phyloP scores from a whole-genome alignment of 2,113 vertebrate genomes.

The Actenoides lindsayi region DNA sequence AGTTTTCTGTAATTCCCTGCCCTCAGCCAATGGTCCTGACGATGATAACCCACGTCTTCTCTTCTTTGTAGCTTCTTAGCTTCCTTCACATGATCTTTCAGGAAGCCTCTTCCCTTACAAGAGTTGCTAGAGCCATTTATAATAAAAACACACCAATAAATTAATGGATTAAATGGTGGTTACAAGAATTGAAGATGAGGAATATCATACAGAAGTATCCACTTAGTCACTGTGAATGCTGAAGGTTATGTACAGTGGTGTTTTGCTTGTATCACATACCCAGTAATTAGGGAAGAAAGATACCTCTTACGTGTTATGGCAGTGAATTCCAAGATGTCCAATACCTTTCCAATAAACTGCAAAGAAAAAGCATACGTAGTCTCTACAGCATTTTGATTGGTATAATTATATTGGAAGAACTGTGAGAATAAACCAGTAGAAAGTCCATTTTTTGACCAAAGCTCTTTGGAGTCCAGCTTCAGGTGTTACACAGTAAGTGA shows the following conservation, averaged over 20 bases:
- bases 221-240: not conserved
- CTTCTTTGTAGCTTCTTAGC: not conserved
- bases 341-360: not conserved
- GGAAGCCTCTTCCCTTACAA: not conserved
- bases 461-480: not conserved
- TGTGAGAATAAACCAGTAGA: not conserved
- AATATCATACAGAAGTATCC: not conserved
- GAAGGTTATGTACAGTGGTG: not conserved
- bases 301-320: not conserved
- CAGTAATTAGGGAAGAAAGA: not conserved
- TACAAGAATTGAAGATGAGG: not conserved
- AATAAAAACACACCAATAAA: not conserved
- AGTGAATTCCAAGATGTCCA: not conserved
- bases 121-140: not conserved
- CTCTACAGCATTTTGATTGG: not conserved
- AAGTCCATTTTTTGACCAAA: not conserved
- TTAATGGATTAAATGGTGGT: not conserved
- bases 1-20: accelerated
- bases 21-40: accelerated
- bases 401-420: not conserved
- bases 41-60: not conserved
- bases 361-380: not conserved
- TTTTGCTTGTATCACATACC: not conserved
- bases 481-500: not conserved
- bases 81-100: not conserved